Conservation (phyloP, 2,888 invertebrate species). For the Folsomia candida region DNA sequence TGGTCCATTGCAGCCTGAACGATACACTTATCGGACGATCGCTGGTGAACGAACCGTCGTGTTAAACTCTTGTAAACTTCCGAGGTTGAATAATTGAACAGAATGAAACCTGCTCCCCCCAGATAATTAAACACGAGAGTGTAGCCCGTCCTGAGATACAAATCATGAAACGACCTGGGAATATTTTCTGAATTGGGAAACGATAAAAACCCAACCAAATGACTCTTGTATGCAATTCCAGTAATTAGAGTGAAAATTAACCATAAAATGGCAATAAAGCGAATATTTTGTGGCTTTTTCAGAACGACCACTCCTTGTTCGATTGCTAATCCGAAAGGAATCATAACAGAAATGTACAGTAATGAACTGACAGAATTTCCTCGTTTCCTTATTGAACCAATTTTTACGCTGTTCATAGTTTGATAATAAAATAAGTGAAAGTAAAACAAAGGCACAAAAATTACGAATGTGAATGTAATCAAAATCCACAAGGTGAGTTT, state of each 20-base stretch:
- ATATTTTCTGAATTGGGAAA: slow-evolving; percentile 19
- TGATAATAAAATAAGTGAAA: neutral
- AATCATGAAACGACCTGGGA: slow-evolving; percentile 8
- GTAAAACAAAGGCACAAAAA: neutral
- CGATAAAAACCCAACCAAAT: slow-evolving; percentile 21
- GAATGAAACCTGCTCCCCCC: slow-evolving; percentile 6
- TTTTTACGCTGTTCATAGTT: neutral
- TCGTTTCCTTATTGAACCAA: no score
- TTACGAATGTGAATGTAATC: neutral
- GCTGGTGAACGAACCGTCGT: neutral
- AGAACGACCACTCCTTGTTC: slow-evolving; percentile 15
- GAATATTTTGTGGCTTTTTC: neutral
- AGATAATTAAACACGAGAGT: slow-evolving; percentile 17
- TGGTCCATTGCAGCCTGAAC: neutral
- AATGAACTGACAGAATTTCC: neutral
- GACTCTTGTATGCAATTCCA: slow-evolving; percentile 14
- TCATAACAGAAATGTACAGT: slow-evolving; percentile 6
- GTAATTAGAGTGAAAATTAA: slow-evolving; percentile 9
- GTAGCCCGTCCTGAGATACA: slow-evolving; percentile 3
- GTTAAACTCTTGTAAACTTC: slow-evolving; percentile 6
- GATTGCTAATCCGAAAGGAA: slow-evolving; percentile 21
- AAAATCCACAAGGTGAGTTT: slow-evolving; percentile 16
- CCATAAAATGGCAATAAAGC: slow-evolving; percentile 8
- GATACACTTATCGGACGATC: neutral
- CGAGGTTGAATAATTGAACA: slow-evolving; percentile 7